These are phyloP conservation scores for Fulica atra DNA, from an alignment of 2,113 vertebrate species.

Conservation along the genomic window DNA sequence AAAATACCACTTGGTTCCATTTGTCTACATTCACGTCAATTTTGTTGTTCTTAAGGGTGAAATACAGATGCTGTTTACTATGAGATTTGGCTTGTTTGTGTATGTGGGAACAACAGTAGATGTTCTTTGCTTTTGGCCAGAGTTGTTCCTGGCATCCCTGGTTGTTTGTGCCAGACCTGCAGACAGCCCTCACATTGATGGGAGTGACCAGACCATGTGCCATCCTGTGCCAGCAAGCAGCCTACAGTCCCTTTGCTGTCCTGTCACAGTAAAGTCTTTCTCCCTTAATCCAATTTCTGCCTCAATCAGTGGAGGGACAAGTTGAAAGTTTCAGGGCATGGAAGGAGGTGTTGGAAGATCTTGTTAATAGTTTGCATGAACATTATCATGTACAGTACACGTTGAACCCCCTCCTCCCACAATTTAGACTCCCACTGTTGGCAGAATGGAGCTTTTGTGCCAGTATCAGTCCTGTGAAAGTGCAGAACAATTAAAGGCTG, in stretches of 20 bases:
- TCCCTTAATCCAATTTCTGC: not conserved
- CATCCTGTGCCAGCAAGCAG: not conserved
- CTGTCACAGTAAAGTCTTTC: not conserved
- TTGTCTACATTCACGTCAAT: not conserved
- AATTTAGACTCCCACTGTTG: not conserved
- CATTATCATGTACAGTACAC: not conserved
- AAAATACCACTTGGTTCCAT: not conserved
- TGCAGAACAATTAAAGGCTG: not conserved
- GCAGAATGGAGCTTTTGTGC: not conserved
- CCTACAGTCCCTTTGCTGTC: not conserved
- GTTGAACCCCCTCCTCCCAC: not conserved
- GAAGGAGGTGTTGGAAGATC: not conserved
- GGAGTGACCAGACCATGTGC: not conserved
- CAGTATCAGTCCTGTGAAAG: not conserved
- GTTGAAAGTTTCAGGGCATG: not conserved
- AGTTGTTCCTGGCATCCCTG: not conserved
- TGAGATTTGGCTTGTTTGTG: not conserved
- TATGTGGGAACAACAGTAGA: not conserved
- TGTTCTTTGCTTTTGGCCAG: not conserved
- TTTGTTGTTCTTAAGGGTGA: not conserved
- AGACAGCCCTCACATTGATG: not conserved
- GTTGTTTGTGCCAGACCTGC: not conserved
- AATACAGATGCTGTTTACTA: not conserved
- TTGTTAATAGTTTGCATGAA: not conserved
- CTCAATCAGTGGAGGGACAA: not conserved